A percentile compares a stretch with the other conserved stretches of the same genome.
phyloP scores from a whole-genome alignment of 2,888 invertebrate genomes.

The Pyrocoelia pectoralis region DNA sequence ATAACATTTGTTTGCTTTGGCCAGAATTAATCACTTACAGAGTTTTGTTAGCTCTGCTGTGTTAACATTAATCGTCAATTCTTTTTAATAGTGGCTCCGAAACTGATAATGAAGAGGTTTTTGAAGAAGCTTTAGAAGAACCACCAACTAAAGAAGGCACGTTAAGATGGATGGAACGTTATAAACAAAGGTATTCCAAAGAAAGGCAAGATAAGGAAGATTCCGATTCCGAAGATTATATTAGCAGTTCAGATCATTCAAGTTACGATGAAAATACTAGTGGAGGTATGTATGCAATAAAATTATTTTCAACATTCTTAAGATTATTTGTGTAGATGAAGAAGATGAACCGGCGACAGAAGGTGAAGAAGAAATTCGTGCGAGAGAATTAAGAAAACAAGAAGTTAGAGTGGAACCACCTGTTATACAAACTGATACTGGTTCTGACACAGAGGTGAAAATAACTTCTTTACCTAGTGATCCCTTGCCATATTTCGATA shows the following conservation, averaged over 20 bases:
- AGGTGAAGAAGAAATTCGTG: slow-evolving; percentile 74
- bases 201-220: slow-evolving; percentile 52
- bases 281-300: slow-evolving; percentile 55
- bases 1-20: too few relatives aligned
- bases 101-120: slow-evolving; percentile 71
- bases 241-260: slow-evolving; percentile 58
- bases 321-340: slow-evolving; percentile 62
- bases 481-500: slow-evolving; percentile 17
- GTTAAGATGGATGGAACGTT: slow-evolving; percentile 72
- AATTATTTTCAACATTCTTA: background rate
- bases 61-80: too few relatives aligned
- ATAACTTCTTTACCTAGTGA: slow-evolving; percentile 44
- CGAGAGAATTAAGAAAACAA: slow-evolving; percentile 71
- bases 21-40: too few relatives aligned
- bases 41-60: background rate
- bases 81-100: slow-evolving; percentile 64
- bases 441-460: slow-evolving; percentile 78
- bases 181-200: slow-evolving; percentile 66
- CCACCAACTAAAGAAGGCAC: slow-evolving; percentile 73
- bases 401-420: slow-evolving; percentile 73
- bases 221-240: slow-evolving; percentile 52
- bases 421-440: slow-evolving; percentile 68
- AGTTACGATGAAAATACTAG: slow-evolving; percentile 62
- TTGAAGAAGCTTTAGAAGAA: slow-evolving; percentile 73
- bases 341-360: slow-evolving; percentile 77